phyloP scores from a whole-genome alignment of 2,888 invertebrate species.

The Cephus pulcher region DNA sequence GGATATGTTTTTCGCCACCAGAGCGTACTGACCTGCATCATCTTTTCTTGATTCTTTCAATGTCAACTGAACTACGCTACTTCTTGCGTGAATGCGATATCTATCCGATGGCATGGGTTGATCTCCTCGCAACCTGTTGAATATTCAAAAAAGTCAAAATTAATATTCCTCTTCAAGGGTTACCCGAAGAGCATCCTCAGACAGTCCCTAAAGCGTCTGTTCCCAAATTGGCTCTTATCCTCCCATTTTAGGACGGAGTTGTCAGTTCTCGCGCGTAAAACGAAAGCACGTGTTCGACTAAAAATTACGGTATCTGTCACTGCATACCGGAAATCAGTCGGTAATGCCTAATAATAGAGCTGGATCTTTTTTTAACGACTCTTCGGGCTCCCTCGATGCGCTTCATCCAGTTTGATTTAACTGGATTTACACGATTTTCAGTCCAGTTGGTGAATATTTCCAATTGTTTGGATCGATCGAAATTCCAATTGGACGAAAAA shows the following conservation, averaged over 20 bases:
- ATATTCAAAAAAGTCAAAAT: slow-evolving; percentile 5
- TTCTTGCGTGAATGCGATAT: slow-evolving; percentile 72
- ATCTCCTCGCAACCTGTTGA: slow-evolving; percentile 51
- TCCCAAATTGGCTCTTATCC: neutral
- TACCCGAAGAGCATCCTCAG: neutral
- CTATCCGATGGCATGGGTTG: slow-evolving; percentile 75
- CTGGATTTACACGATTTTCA: neutral
- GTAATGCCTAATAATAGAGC: neutral
- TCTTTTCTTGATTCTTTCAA: slow-evolving; percentile 60
- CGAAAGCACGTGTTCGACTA: neutral
- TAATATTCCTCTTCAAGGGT: neutral
- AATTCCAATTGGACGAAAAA: neutral
- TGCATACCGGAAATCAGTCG: neutral
- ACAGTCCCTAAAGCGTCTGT: neutral
- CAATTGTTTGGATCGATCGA: neutral
- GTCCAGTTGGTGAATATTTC: neutral
- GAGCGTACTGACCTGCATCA: slow-evolving; percentile 69
- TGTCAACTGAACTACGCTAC: slow-evolving; percentile 74
- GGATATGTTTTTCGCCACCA: slow-evolving; percentile 77
- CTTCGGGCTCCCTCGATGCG: neutral
- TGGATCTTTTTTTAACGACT: neutral
- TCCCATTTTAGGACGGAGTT: neutral
- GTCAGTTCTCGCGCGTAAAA: neutral
- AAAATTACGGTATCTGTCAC: slow-evolving; percentile 3
- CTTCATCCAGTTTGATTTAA: neutral